Evolutionary conservation across 2,888 invertebrate genomes (phyloP), one percentile per base, ranked within the genome.

Genomic region (Patella pellucida): DNA sequence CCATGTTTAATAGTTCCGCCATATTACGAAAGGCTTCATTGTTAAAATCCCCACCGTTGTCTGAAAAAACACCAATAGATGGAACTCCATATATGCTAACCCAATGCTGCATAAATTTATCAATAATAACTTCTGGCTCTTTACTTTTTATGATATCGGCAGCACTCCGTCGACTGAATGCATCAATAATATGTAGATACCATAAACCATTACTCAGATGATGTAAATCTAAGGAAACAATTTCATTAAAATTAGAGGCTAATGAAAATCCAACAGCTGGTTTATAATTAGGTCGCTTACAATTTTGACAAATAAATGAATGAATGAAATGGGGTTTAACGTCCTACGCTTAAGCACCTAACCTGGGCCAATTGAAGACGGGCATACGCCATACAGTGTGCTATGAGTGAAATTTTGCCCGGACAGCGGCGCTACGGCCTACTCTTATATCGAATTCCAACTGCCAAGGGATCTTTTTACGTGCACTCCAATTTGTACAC

Each of bases 21-120:
- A 78, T 78, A 27, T 78, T 76, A 23, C 71, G 31, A 41, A 78
- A 69, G n/a, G 62, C 73, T 41, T 68, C 68, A 31, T 70, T 73
- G 50, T 76, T 74, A 52, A 78, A 78, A 41, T 78, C 76, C n/a
- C 76, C 74, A 15, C 78, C 76, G 70, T 78, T 76, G 27, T 76
- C 78, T 16, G 70, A 73, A 68, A 62, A 76, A 9, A 76, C 71
- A 50, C 69, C 50, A 68, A 31, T 19, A 19, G 68, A 54, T 54
- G 54, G 68, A n/a, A 19, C 68, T 31, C 68, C 68, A 15, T 62
- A 62, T n/a, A 62, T 19, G 19, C 19, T 62, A 62, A 62, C 62
- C 62, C 62, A 62, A 19, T 19, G n/a, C 19, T 62, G n/a, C 62
- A 62, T 62, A 19, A 62, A 62, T 3, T 62, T 62, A 19, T 62